Conservation (phyloP, 2,888 invertebrate species). For the Cryptocephalus primarius region DNA sequence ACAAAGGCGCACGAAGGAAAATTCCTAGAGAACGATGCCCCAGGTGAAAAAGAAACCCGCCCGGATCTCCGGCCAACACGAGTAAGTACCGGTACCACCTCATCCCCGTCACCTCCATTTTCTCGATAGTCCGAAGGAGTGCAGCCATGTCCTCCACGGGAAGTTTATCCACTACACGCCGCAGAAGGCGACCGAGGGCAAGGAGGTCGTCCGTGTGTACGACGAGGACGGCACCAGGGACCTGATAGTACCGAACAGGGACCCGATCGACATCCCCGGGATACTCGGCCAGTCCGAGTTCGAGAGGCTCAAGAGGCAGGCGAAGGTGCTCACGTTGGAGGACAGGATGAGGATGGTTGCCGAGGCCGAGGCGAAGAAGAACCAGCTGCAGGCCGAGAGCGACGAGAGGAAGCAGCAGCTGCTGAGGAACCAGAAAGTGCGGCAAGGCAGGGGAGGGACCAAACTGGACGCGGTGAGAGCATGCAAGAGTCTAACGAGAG, state of each 20-base stretch:
- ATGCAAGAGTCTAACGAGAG: neutral
- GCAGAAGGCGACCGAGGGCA: conserved; percentile 27
- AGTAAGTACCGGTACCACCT: too few relatives aligned
- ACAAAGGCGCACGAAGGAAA: too few relatives aligned
- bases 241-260: conserved; percentile 42
- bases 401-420: conserved; percentile 41
- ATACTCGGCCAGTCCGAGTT: conserved; percentile 50
- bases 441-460: conserved; percentile 21
- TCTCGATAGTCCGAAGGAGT: conserved; percentile 20
- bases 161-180: conserved; percentile 30
- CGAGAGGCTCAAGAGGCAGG: conserved; percentile 46
- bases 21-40: too few relatives aligned
- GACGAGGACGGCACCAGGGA: conserved; percentile 35
- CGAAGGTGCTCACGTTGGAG: conserved; percentile 40
- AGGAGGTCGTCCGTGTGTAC: conserved; percentile 15
- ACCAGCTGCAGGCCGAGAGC: conserved; percentile 45
- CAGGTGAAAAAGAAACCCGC: too few relatives aligned
- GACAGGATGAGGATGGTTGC: conserved; percentile 38
- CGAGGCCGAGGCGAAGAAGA: conserved; percentile 35
- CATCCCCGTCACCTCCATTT: too few relatives aligned
- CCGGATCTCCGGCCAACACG: too few relatives aligned
- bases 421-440: conserved; percentile 20
- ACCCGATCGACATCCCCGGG: conserved; percentile 46
- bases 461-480: conserved; percentile 16
- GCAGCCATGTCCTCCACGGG: conserved; percentile 28